These are phyloP conservation scores for Actinernus sp. DNA, from an alignment of 92 coral and sea anemone genomes.

Conservation along the genomic window DNA sequence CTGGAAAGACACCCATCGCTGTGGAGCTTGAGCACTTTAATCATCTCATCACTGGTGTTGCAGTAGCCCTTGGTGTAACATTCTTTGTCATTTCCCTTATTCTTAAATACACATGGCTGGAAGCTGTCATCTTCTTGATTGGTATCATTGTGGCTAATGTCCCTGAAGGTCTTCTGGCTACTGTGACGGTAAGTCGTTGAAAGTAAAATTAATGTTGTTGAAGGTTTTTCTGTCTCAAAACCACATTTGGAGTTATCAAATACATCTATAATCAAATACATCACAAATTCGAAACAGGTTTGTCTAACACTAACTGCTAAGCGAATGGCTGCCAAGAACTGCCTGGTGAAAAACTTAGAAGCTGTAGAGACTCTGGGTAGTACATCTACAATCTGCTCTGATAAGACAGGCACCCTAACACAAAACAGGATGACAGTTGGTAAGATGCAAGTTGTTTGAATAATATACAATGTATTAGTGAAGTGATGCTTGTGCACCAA, in stretches of 20 bases:
- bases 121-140: conserved; percentile 90
- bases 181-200: conserved; percentile 97
- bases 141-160: conserved; percentile 99
- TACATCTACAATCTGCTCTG: conserved; percentile 98
- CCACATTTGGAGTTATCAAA: no score
- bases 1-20: conserved; percentile 98
- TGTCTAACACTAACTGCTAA: conserved; percentile 96
- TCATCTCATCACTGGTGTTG: conserved; percentile 94
- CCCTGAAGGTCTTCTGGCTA: conserved; percentile 97
- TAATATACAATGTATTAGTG: no score
- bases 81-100: conserved; percentile 81
- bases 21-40: conserved; percentile 92
- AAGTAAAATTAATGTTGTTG: no score
- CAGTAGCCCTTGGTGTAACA: conserved; percentile 87
- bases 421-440: conserved; percentile 99
- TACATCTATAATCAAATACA: no score
- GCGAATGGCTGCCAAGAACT: conserved; percentile 98
- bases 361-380: conserved; percentile 99
- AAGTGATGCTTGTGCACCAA: no score
- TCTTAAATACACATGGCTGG: conserved; percentile 60
- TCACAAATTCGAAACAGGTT: no score
- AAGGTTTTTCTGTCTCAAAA: no score
- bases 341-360: conserved; percentile 97
- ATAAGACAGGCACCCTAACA: conserved; percentile 97
- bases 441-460: no score